These are phyloP conservation scores for Villa cingulata DNA, from an alignment of 2,888 invertebrate genomes.

Conservation along the genomic window DNA sequence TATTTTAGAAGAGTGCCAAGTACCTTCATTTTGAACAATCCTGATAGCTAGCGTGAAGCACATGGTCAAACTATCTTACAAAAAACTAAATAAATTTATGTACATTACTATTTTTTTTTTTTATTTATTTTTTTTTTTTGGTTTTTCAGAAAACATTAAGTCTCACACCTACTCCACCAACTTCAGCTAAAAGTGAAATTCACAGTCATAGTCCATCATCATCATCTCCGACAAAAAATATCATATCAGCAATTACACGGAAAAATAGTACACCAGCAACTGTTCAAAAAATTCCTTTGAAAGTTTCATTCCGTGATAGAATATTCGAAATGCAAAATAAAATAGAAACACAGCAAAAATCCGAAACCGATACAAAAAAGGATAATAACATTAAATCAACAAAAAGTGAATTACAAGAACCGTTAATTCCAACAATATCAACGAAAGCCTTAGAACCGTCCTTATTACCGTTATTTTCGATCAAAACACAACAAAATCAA, in stretches of 20 bases:
- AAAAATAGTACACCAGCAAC: slow-evolving; percentile 18
- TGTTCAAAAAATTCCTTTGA: slow-evolving; percentile 34
- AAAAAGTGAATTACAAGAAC: slow-evolving; percentile 9
- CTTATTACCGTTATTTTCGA: slow-evolving; percentile 3
- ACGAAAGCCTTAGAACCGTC: slow-evolving; percentile 23
- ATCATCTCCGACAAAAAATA: neutral
- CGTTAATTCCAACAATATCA: slow-evolving; percentile 24
- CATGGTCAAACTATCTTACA: no score
- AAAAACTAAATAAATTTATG: no score
- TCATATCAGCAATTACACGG: neutral
- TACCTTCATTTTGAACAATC: no score
- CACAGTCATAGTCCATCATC: neutral
- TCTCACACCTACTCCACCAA: neutral
- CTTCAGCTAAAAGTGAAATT: neutral
- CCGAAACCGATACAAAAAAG: slow-evolving; percentile 8
- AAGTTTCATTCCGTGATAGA: slow-evolving; percentile 49
- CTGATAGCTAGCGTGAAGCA: no score
- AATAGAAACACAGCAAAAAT: slow-evolving; percentile 5
- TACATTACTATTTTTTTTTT: no score
- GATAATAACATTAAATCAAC: slow-evolving; percentile 9
- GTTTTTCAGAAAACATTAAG: neutral
- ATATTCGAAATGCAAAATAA: slow-evolving; percentile 44
- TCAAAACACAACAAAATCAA: slow-evolving; percentile 24
- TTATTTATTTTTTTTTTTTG: no score
- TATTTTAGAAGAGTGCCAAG: no score